Conservation (phyloP, 2,888 invertebrate species). For the Hydropsyche betteni region DNA sequence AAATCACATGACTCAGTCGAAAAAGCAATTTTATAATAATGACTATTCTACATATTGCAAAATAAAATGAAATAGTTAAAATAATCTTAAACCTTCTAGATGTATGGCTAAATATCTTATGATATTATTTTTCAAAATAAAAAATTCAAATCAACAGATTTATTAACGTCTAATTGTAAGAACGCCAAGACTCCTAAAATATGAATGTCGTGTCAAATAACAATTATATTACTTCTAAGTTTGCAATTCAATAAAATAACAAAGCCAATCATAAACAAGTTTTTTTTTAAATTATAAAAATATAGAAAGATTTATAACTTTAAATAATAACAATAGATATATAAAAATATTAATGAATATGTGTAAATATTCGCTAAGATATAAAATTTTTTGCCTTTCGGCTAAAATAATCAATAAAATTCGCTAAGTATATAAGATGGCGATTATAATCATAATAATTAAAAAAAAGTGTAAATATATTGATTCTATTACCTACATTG, state of each 20-base stretch:
- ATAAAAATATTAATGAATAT: conserved; percentile 3
- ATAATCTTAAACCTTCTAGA: background rate
- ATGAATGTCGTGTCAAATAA: too few species aligned
- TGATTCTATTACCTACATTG: background rate
- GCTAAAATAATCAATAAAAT: conserved; percentile 13
- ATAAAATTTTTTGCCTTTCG: conserved; percentile 19
- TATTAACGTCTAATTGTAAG: too few species aligned
- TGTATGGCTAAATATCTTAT: too few species aligned
- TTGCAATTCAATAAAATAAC: too few species aligned
- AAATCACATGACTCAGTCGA: conserved; percentile 29
- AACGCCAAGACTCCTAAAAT: too few species aligned
- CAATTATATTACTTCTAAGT: too few species aligned
- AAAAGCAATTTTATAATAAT: conserved; percentile 7
- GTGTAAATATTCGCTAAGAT: background rate
- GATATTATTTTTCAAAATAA: too few species aligned
- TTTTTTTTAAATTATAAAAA: background rate
- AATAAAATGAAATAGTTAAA: conserved; percentile 14
- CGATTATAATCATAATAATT: background rate
- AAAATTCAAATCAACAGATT: too few species aligned
- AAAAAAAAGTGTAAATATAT: background rate
- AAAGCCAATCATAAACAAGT: too few species aligned
- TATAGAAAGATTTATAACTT: background rate
- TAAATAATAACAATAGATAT: background rate
- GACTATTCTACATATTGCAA: conserved; percentile 26
- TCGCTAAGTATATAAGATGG: background rate